phyloP scores from a whole-genome alignment of 2,797 vertebrate species.

The Falco novaeseelandiae region DNA sequence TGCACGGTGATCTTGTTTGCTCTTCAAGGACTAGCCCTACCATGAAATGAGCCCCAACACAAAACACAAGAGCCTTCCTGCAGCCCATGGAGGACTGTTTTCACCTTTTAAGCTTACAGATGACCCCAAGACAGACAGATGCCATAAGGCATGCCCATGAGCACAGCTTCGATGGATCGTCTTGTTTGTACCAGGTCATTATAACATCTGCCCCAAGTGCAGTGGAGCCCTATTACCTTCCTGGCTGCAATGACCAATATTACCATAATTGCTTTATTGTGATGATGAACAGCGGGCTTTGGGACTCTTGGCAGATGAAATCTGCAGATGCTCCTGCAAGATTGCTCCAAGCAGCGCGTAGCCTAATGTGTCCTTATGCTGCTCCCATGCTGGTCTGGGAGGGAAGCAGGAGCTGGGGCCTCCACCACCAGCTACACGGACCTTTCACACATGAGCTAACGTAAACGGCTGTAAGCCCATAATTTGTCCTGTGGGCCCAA shows the following conservation, averaged over 20 bases:
- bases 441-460: not conserved
- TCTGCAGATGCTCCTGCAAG: not conserved
- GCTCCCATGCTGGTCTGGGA: not conserved
- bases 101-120: not conserved
- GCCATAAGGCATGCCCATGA: not conserved
- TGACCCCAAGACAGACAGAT: not conserved
- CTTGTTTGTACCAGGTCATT: not conserved
- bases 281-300: not conserved
- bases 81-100: not conserved
- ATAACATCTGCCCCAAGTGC: not conserved
- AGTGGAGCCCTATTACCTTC: not conserved
- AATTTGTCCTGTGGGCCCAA: not conserved
- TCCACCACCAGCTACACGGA: not conserved
- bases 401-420: not conserved
- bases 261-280: not conserved
- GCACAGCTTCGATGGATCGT: not conserved
- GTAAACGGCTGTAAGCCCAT: not conserved
- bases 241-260: not conserved
- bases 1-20: not conserved
- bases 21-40: not conserved
- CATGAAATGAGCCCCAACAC: not conserved
- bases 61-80: not conserved
- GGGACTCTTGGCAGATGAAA: not conserved
- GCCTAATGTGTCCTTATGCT: not conserved
- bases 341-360: rapidly evolving